Evolutionary conservation across 2,113 vertebrate genomes (phyloP).

Genomic region (Apistogramma diplotaenia): DNA sequence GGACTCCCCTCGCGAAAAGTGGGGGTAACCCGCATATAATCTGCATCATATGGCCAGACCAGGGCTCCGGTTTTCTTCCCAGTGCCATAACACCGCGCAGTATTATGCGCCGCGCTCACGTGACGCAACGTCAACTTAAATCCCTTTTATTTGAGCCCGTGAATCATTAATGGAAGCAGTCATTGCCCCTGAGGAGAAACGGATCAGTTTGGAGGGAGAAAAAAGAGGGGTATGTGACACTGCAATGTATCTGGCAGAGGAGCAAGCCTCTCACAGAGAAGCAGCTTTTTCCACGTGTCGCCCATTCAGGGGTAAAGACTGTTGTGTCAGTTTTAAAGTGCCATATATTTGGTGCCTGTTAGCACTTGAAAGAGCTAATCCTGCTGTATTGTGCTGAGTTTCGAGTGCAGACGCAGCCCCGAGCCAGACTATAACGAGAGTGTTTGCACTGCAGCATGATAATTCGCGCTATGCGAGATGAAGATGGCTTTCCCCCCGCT

Average conservation of each 20-base stretch:
- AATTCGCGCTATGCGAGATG: slow-evolving; percentile 44
- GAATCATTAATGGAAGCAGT: slow-evolving; percentile 89
- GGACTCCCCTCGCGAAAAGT: slow-evolving; percentile 86
- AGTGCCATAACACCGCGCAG: slow-evolving; percentile 90
- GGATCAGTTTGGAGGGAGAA: slow-evolving; percentile 61
- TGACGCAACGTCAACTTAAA: slow-evolving; percentile 98
- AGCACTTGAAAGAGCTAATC: slow-evolving; percentile 51
- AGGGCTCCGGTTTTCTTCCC: slow-evolving; percentile 84
- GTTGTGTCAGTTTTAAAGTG: slow-evolving; percentile 63
- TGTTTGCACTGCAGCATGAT: slow-evolving; percentile 44
- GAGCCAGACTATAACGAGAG: slow-evolving; percentile 1
- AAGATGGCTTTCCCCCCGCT: slow-evolving; percentile 44
- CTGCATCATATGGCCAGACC: slow-evolving; percentile 86
- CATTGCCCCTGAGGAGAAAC: slow-evolving; percentile 76
- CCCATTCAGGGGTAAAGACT: slow-evolving; percentile 52
- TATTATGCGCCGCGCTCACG: slow-evolving; percentile 94
- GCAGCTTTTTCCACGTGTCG: slow-evolving; percentile 65
- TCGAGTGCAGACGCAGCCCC: slow-evolving; percentile 31
- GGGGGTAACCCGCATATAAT: slow-evolving; percentile 84
- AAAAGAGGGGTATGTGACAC: slow-evolving; percentile 62
- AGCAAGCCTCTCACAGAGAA: slow-evolving; percentile 62
- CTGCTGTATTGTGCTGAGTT: slow-evolving; percentile 27
- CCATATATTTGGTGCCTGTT: slow-evolving; percentile 66
- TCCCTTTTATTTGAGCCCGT: slow-evolving; percentile 94
- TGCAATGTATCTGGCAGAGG: slow-evolving; percentile 69